Evolutionary conservation across 2,888 invertebrate genomes (phyloP), one percentile per base, ranked within the genome.

Genomic region (Stenodera caucasica): DNA sequence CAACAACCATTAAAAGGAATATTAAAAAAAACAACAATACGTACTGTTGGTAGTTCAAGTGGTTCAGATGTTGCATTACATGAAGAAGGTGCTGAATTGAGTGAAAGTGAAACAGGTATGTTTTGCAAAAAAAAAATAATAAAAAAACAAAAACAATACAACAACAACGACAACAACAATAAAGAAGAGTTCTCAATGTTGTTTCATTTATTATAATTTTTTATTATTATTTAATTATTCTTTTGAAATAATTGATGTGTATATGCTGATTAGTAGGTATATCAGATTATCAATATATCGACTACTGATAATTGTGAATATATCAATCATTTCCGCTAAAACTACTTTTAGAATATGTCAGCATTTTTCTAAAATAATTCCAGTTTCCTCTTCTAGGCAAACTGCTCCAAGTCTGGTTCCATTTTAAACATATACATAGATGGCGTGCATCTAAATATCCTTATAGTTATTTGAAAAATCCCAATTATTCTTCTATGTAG

Each of bases 101-200:
- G 86, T 75, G 85, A 85, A 72, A 85, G 85, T 75, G 85, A 86
- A 80, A 84, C 85, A 84, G 86, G 86, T 86, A 84, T 78, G 81
- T 75, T 78, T 76, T 55, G 21, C 23, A 45, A 45, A 18, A 12
- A 21, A 32, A 37, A 45, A 29, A 32, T 18, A 53, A 53, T 8
- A 33, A 32, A 21, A 12, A 8, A 52, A 33, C 9, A 53, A 8
- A 15, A 33, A 53, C 53, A 18, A 35, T n/a, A 35, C 32, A 53
- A 53, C 32, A 6, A 52, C 51, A 15, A 12, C 18, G 18, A 51
- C 30, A 29, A 30, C 9, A 35, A 45, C 9, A 29, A 45, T n/a
- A 40, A 51, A 26, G 51, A 32, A 32, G 51, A 51, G 29, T 29
- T 30, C 14, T 51, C 30, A 52, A 35, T 55, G 50, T 53, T 56